Evolutionary conservation across 2,113 vertebrate genomes (phyloP).

Genomic region (Gobiocypris rarus): DNA sequence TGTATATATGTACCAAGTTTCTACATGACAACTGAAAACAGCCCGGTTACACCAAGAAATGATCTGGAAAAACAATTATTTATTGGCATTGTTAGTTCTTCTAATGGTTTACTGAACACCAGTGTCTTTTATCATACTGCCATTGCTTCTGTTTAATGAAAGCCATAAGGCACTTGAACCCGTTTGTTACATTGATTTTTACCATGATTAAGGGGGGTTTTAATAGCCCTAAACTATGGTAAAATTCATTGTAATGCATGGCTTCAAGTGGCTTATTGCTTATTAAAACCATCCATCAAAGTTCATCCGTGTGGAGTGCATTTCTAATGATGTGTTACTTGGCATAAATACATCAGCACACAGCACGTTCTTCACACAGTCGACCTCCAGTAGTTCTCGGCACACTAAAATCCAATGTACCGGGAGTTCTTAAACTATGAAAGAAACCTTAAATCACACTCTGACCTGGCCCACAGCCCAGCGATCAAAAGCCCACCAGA

Average conservation of each 20-base stretch:
- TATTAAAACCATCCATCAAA: slow-evolving; percentile 30
- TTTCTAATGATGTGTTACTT: slow-evolving; percentile 14
- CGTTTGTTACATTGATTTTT: slow-evolving; percentile 24
- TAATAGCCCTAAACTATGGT: slow-evolving; percentile 13
- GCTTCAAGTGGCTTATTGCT: background rate
- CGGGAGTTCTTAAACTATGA: slow-evolving; percentile 64
- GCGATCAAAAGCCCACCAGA: slow-evolving; percentile 48
- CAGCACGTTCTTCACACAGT: background rate
- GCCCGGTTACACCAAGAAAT: background rate
- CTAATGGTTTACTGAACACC: slow-evolving; percentile 6
- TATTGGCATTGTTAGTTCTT: background rate
- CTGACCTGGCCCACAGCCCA: slow-evolving; percentile 59
- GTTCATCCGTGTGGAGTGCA: background rate
- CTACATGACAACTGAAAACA: background rate
- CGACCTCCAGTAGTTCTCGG: slow-evolving; percentile 55
- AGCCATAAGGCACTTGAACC: slow-evolving; percentile 7
- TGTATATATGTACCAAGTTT: background rate
- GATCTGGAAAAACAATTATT: background rate
- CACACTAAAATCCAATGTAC: slow-evolving; percentile 51
- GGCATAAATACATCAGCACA: slow-evolving; percentile 43
- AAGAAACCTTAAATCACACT: slow-evolving; percentile 63
- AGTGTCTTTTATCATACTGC: background rate
- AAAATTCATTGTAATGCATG: slow-evolving; percentile 24
- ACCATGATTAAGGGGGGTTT: background rate
- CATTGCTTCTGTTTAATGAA: slow-evolving; percentile 9